Evolutionary conservation across 35 echinoderm and acorn worm species (phyloP).

Genomic region (Ophioderma brevispina): DNA sequence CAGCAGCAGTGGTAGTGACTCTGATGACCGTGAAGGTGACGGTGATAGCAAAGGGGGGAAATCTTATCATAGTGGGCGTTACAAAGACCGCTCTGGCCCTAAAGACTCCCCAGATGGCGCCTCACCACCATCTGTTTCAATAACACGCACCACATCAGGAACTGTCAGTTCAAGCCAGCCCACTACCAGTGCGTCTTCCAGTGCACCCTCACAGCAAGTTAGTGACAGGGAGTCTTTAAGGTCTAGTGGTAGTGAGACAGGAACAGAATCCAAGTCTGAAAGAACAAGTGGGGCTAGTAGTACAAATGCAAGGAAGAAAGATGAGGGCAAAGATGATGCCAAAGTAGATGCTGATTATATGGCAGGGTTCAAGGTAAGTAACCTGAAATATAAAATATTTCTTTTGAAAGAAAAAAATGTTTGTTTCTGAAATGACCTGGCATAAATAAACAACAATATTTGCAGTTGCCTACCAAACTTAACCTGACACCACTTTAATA

Average conservation of each 20-base stretch:
- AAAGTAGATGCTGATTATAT: conserved; percentile 12
- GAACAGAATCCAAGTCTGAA: neutral
- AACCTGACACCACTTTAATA: too few species aligned
- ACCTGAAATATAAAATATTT: neutral
- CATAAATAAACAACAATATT: too few species aligned
- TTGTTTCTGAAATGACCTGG: too few species aligned
- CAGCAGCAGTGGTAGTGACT: conserved; percentile 13
- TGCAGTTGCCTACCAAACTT: too few species aligned
- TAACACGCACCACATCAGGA: too few species aligned
- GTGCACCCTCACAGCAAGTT: too few species aligned
- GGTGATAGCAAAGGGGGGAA: conserved; percentile 32
- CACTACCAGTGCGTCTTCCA: too few species aligned
- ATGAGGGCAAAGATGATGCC: neutral
- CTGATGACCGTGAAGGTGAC: conserved; percentile 28
- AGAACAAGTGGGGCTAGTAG: neutral
- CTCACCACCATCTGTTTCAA: neutral
- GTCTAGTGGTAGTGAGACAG: neutral
- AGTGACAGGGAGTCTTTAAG: neutral
- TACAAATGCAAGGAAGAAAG: neutral
- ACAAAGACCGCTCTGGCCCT: conserved; percentile 16
- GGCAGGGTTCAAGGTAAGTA: conserved; percentile 24
- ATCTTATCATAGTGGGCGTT: conserved; percentile 1
- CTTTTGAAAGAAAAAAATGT: too few species aligned
- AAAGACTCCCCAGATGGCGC: neutral
- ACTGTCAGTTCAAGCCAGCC: too few species aligned